Evolutionary conservation across 1,140 invertebrate species (phyloP), one percentile per base, ranked within the genome.

Genomic region (Macrosteles quadrilineatus): DNA sequence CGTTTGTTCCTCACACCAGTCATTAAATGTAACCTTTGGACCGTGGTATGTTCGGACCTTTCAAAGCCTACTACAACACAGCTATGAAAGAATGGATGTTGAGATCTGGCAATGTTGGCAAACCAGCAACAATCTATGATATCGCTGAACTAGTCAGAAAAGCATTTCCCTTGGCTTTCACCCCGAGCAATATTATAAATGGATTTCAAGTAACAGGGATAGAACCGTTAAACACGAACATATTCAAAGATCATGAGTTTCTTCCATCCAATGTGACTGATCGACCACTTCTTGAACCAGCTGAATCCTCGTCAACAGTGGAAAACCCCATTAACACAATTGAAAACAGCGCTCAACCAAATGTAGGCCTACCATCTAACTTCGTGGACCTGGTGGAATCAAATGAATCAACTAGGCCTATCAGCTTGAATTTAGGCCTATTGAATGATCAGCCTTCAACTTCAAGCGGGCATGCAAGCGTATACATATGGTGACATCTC

Each of bases 21-120:
- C 76, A 82, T 55, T 77, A 76, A 59, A 67, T 82, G 25, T 80
- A 81, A 69, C 79, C 79, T 31, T 71, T 82, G 1, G 79, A 80
- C 70, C 55, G 65, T 9, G 53, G 64, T 27, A 76, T 81, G 25
- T 79, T 73, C 74, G 76, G 75, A 1, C 76, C 78, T 23, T 80
- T 82, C 11, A 81, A 81, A 71, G 70, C 19, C 0, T 71, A 74
- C 66, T 78, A 74, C 72, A 70, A 71, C 47, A 67, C 21, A 47
- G 70, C 75, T 21, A 50, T 69, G 27, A 63, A 73, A 29, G 69
- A 67, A 55, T 80, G 76, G 76, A 70, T 81, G 70, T 68, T 68
- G 14, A 67, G 47, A 12, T 36, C 32, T 45, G 36, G 14, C 47
- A 71, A 80, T 67, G 75, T 76, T 25, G 77, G 76, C 36, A 73